These are phyloP conservation scores for Ichneumoninae sp. DNA, from an alignment of 2,888 invertebrate species.

Conservation along the genomic window DNA sequence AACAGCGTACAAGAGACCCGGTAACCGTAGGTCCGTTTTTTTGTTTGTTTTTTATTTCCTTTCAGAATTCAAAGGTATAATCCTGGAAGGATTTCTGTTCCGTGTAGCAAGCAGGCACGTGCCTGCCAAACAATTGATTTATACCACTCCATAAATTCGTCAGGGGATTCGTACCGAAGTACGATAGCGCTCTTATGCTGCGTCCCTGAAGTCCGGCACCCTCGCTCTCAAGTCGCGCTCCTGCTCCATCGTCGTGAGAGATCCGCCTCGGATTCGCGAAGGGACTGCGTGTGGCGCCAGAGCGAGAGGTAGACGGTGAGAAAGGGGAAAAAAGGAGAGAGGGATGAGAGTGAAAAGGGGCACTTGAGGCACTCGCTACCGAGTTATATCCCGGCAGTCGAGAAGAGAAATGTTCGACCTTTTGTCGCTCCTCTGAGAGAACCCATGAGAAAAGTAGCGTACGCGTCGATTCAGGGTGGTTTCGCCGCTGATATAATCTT, in stretches of 20 bases:
- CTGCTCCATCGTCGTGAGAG: conserved; percentile 10
- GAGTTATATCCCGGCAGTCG: conserved; percentile 27
- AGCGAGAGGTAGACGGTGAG: neutral
- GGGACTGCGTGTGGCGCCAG: conserved; percentile 14
- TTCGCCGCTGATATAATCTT: conserved; percentile 29
- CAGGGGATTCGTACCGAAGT: conserved; percentile 1
- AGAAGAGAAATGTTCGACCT: conserved; percentile 37
- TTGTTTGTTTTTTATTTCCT: conserved; percentile 2
- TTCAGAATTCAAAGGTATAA: conserved; percentile 28
- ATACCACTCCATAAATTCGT: conserved; percentile 41
- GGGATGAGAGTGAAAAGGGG: conserved; percentile 22
- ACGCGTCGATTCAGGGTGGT: neutral
- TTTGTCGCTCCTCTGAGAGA: conserved; percentile 16
- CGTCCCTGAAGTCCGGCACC: conserved; percentile 1
- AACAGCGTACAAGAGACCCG: neutral
- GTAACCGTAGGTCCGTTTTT: neutral
- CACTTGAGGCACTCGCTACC: conserved; percentile 10
- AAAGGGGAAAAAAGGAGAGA: neutral
- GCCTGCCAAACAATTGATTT: conserved; percentile 38
- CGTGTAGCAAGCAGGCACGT: conserved; percentile 1
- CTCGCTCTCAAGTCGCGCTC: conserved; percentile 2
- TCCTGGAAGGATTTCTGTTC: neutral
- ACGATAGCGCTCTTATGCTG: conserved; percentile 10
- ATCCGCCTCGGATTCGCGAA: conserved; percentile 22
- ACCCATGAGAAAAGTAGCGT: neutral